Conservation (phyloP, 2,113 vertebrate genomes). For the Limanda limanda region DNA sequence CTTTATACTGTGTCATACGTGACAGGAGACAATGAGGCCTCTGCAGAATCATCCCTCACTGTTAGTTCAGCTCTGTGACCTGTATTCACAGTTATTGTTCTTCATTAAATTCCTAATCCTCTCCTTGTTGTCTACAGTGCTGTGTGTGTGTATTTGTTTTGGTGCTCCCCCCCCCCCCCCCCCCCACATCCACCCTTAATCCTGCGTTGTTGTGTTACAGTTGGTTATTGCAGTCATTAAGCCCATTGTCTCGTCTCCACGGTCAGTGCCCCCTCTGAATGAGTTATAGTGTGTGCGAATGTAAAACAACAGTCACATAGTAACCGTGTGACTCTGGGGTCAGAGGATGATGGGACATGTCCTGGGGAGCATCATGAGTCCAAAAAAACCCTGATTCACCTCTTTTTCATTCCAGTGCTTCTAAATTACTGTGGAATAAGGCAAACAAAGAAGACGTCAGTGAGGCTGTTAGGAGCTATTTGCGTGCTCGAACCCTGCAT, state of each 20-base stretch:
- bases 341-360: conserved; percentile 27
- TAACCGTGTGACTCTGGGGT: conserved; percentile 40
- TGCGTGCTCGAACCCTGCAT: background rate
- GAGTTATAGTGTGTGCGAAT: conserved; percentile 22
- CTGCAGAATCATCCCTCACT: conserved; percentile 40
- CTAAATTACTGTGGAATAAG: conserved; percentile 9
- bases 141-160: conserved; percentile 27
- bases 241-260: conserved; percentile 61
- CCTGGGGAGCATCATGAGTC: conserved; percentile 9
- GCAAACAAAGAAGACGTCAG: conserved; percentile 21
- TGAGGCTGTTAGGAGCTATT: conserved; percentile 3
- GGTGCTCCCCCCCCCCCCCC: conserved; percentile 8
- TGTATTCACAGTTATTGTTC: conserved; percentile 63
- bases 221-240: conserved; percentile 55
- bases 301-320: conserved; percentile 46
- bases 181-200: conserved; percentile 35
- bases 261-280: conserved; percentile 53
- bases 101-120: conserved; percentile 59
- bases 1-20: conserved; percentile 45
- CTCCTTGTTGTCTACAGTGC: conserved; percentile 45
- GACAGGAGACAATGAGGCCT: conserved; percentile 47
- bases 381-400: background rate
- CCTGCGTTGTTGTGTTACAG: conserved; percentile 36
- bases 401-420: conserved; percentile 11
- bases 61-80: conserved; percentile 44